Base-by-base conservation (phyloP, 2,797 vertebrate species). In the Euphonia xanthogaster region DNA sequence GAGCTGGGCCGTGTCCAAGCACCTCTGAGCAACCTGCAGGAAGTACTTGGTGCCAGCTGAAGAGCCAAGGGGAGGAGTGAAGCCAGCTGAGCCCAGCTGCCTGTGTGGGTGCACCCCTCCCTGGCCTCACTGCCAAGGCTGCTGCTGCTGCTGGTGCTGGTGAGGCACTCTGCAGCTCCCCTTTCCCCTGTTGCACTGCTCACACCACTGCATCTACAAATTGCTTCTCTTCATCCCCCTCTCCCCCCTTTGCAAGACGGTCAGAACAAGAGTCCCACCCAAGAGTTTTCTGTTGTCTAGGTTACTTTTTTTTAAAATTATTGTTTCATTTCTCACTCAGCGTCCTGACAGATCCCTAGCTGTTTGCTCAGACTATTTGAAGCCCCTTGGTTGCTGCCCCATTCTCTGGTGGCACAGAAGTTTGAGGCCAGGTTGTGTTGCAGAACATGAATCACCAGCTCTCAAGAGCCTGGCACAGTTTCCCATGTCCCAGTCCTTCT, bases 91-190 rank as follows among this genome's bases (percentile, higher is more conserved):
- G 11, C 30, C 28, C 58, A 44, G 1, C 21, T 71, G 73, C 73
- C 37, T 1, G 0, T 7, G 33, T 35, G 77, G 31, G 44, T 45
- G 54, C 76, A 9, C 18, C 3, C 9, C 37, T 74, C 0, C 0
- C 40, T 51, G 7, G 0, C 31, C 37, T 51, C 31, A 1, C 16
- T 39, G 68, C 25, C 65, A 30, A 40, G 1, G 0, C 48, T 82
- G 68, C 55, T 94, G 5, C 7, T 42, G 40, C 16, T 37, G 37
- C 37, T 37, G 37, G 9, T 12, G 19, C 12, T 15, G 30, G 7
- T 4, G 70, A 39, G 39, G 67, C 19, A 65, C 47, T 47, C 66
- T 45, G 33, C 61, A 71, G 71, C 28, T 51, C 24, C 19, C 54
- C 48, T 35, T 53, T 47, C 30, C 60, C 14, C 40, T 3, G 4